Percentiles rank a stretch among this genome's conserved stretches.
These are phyloP conservation scores for Sebastes hubbsi DNA, from an alignment of 2,797 vertebrate genomes.

Conservation along the genomic window DNA sequence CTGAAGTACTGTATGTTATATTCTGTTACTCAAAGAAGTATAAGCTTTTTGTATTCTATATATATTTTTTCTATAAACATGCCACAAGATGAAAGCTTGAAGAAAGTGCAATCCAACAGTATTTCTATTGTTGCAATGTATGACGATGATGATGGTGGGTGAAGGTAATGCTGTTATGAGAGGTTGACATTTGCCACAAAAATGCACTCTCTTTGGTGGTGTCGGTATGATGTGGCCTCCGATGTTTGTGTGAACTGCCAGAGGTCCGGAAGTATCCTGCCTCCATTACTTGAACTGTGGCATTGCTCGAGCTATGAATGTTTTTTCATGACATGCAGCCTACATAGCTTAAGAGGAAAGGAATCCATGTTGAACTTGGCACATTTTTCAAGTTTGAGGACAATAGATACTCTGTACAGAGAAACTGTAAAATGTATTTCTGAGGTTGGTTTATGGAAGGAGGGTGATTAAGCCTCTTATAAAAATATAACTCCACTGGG, in stretches of 20 bases:
- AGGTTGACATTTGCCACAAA: conserved; percentile 78
- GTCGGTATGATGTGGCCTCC: conserved; percentile 76
- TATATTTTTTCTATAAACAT: conserved; percentile 85
- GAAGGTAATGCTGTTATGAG: conserved; percentile 74
- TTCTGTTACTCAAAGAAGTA: conserved; percentile 85
- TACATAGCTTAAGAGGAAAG: conserved; percentile 81
- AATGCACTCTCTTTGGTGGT: conserved; percentile 78
- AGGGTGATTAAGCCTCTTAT: conserved; percentile 66
- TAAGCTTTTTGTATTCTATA: conserved; percentile 86
- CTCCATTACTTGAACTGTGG: conserved; percentile 85
- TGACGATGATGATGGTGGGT: conserved; percentile 67
- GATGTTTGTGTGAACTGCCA: conserved; percentile 79
- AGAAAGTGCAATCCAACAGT: conserved; percentile 85
- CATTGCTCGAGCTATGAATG: conserved; percentile 83
- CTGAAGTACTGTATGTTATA: conserved; percentile 86
- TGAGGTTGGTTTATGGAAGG: conserved; percentile 68
- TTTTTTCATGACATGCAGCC: conserved; percentile 80
- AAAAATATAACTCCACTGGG: conserved; percentile 65
- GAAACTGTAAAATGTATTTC: conserved; percentile 77
- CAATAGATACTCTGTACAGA: conserved; percentile 79
- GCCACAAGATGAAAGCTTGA: conserved; percentile 83
- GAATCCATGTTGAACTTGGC: conserved; percentile 80
- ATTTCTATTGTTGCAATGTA: conserved; percentile 81
- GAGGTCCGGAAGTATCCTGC: conserved; percentile 80
- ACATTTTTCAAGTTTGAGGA: conserved; percentile 81